Evolutionary conservation across 1,140 invertebrate genomes (phyloP).

Genomic region (Venturia canescens): DNA sequence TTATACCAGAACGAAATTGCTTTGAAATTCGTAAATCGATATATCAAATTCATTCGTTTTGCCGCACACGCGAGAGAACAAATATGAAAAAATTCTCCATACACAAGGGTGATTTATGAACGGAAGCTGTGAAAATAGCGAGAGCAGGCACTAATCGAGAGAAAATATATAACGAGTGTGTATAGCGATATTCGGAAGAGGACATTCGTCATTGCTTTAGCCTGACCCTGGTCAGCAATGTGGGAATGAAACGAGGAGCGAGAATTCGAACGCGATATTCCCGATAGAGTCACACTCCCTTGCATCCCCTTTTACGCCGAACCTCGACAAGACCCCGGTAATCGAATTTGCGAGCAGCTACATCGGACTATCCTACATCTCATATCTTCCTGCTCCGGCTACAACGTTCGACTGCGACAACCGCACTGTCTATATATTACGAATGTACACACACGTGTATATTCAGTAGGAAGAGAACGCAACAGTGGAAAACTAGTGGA

Average conservation of each 20-base stretch:
- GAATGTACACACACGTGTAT: background rate
- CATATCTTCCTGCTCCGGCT: constrained; percentile 28
- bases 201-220: constrained; percentile 68
- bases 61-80: too few species aligned
- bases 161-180: background rate
- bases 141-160: background rate
- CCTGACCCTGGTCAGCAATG: constrained; percentile 31
- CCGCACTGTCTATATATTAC: background rate
- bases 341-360: constrained; percentile 57
- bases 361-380: constrained; percentile 41
- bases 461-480: background rate
- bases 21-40: too few species aligned
- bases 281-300: constrained; percentile 28
- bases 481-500: constrained; percentile 37
- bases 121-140: background rate
- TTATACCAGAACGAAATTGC: too few species aligned
- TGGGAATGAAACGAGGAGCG: constrained; percentile 17
- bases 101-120: background rate
- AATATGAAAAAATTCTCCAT: too few species aligned
- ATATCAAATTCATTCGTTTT: too few species aligned
- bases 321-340: constrained; percentile 54
- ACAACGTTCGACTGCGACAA: background rate
- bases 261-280: constrained; percentile 24
- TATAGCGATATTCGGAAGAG: constrained; percentile 24
- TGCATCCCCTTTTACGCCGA: constrained; percentile 4